Evolutionary conservation across 2,113 vertebrate genomes (phyloP), one percentile per base, ranked within the genome.

Genomic region (Proteles cristata): DNA sequence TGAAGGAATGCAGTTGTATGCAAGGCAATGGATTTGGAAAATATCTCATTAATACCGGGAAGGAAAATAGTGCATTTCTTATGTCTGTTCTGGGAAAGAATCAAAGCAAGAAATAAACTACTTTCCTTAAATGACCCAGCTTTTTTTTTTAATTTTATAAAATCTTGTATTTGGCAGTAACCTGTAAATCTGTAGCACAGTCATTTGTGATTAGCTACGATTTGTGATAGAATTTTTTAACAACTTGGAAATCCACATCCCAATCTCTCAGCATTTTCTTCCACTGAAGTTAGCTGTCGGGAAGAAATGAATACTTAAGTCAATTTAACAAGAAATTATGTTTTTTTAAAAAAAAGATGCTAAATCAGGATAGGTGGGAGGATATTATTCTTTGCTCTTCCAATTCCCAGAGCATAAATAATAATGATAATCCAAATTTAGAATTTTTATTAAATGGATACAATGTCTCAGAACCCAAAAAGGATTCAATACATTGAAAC

Each of bases 11-110:
- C 83, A 69, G 53, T 82, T 82, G 94, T 90, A 26, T 31, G 53
- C 61, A 77, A 53, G 31, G 48, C 55, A 69, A 7, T 89, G 95
- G 68, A 82, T 10, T 58, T 83, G 95, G 83, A 96, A 98, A 98
- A 91, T 5, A 95, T 90, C 96, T 97, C 26, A 19, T 39, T 98
- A 96, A 96, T 97, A 58, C 92, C 4, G 0, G 85, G 90, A 97
- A 96, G 63, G 79, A 97, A 92, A 96, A 88, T 66, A 63, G 39
- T 90, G 45, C 68, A 28, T 84, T 97, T 97, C 88, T 97, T 85
- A 87, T 91, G 74, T 96, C 82, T 96, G 63, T 95, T 93, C 88
- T 96, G 96, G 93, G 63, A 90, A 97, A 95, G 12, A 85, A 17
- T 96, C 95, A 73, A 83, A 68, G 81, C 39, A 94, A 97, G 71